Evolutionary conservation across 1,140 invertebrate genomes (phyloP).

Genomic region (Atta colombica): DNA sequence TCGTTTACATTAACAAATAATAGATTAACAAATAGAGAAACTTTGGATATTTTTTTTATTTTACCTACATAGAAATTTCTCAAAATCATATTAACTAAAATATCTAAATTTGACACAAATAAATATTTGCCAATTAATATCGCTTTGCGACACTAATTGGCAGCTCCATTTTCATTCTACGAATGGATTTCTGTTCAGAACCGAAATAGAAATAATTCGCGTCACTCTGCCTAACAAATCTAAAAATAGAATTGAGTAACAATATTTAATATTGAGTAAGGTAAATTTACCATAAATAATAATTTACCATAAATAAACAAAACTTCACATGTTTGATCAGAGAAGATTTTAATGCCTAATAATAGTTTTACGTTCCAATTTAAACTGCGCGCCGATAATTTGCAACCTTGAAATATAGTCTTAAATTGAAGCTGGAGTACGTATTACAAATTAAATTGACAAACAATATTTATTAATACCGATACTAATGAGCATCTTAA

Average conservation of each 20-base stretch:
- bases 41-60: neutral
- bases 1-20: neutral
- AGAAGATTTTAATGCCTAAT: no score
- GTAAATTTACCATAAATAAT: no score
- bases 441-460: no score
- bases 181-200: neutral
- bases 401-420: no score
- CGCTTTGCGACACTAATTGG: neutral
- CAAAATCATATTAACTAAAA: neutral
- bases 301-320: no score
- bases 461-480: no score
- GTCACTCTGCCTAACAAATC: neutral
- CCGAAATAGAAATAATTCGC: neutral
- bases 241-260: neutral
- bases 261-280: no score
- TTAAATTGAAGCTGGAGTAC: no score
- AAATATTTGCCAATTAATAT: neutral
- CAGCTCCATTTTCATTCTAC: neutral
- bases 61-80: neutral
- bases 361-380: no score
- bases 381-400: no score
- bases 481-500: no score
- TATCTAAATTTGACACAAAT: neutral
- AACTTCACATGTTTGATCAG: no score
- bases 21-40: neutral